Evolutionary conservation across 2,113 vertebrate species (phyloP), one percentile per base, ranked within the genome.

Genomic region (Eurystomus gularis): DNA sequence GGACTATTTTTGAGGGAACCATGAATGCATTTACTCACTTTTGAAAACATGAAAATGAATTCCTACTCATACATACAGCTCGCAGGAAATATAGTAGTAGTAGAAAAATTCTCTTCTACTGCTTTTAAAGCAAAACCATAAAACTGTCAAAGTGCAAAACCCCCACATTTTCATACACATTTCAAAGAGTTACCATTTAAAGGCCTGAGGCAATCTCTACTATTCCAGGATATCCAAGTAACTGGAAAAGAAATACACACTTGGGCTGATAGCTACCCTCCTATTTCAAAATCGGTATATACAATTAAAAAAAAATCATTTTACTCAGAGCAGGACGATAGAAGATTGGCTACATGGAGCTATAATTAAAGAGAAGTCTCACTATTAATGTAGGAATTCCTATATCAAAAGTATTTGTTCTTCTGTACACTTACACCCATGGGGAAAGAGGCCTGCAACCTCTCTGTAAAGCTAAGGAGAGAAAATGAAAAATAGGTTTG

Each of bases 401-500:
- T 64, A 19, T 49, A 66, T 90, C 68, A 33, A 70, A 92, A 82
- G 17, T 33, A 57, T 64, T 78, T 90, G 24, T 44, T 94, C 39
- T 80, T 90, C 80, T 51, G 52, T 16, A 88, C 37, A 24, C 46
- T 87, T 90, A 66, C 24, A 70, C 19, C 55, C 20, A 29, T 0
- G 0, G 9, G 40, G 26, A 77, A 46, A 75, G 39, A 70, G 57
- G 61, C n/a, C 37, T 64, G 49, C 31, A 75, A 86, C 17, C 31
- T 62, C 49, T 77, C 57, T 37, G 44, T n/a, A 80, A 79, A 86
- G 65, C 46, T 44, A 44, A 46, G 55, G 82, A 71, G n/a, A 86
- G 80, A 86, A 94, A 84, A 93, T 71, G 60, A 94, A 96, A 92
- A 89, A 84, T 60, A 94, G 65, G 73, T 88, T 79, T 70, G 55